Percentiles rank a stretch among this genome's conserved stretches.
Conservation (phyloP, 2,797 vertebrate species). For the Heterohyrax brucei region DNA sequence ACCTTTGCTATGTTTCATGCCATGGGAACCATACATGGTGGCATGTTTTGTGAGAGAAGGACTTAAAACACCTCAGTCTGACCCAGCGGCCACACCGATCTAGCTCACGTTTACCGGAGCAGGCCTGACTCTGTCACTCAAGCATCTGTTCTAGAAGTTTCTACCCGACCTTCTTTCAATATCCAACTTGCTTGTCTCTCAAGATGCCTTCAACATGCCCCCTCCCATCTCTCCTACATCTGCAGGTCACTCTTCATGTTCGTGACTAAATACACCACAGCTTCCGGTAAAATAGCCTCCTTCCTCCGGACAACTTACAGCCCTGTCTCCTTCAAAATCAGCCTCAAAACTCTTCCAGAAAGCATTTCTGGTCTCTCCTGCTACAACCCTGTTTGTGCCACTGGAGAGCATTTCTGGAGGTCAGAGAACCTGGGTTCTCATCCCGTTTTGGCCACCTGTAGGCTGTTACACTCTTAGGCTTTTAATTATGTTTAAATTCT, state of each 20-base stretch:
- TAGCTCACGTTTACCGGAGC: not conserved
- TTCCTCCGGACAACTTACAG: not conserved
- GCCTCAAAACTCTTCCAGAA: not conserved
- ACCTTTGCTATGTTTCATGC: conserved; percentile 42
- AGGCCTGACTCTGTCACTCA: not conserved
- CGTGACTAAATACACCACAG: not conserved
- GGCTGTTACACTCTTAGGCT: not conserved
- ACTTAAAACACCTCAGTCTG: not conserved
- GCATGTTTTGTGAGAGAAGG: conserved; percentile 60
- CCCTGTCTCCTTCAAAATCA: not conserved
- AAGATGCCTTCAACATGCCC: not conserved
- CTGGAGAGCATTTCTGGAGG: not conserved
- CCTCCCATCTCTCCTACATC: not conserved
- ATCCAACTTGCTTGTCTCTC: not conserved
- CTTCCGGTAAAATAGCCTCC: not conserved
- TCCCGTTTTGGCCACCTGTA: not conserved
- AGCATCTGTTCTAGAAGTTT: conserved; percentile 9
- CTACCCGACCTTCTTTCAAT: not conserved
- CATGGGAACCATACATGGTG: not conserved
- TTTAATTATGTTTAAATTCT: conserved; percentile 1
- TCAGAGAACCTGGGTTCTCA: not conserved
- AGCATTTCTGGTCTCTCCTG: not conserved
- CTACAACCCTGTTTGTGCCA: not conserved
- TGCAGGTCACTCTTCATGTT: not conserved
- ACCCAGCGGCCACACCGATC: not conserved